These are phyloP conservation scores for Geotrypetes seraphini DNA, from an alignment of 2,797 vertebrate species.

Conservation along the genomic window DNA sequence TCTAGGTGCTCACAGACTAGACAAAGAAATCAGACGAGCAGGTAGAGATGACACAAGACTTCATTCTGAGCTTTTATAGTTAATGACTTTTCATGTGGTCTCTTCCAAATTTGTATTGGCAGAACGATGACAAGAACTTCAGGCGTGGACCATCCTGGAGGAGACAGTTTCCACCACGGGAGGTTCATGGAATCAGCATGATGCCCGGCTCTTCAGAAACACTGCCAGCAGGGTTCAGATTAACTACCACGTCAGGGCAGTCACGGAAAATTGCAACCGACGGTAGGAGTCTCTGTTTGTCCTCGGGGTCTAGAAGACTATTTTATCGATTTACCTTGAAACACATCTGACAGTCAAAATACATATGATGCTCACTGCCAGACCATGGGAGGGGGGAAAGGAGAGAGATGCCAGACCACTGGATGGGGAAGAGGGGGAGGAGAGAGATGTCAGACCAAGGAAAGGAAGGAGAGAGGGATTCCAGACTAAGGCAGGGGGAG, in stretches of 20 bases:
- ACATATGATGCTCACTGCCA: too few species aligned
- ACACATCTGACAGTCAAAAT: conserved; percentile 1
- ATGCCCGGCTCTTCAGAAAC: conserved; percentile 96
- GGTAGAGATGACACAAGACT: too few species aligned
- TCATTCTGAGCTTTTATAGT: too few species aligned
- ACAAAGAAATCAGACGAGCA: too few species aligned
- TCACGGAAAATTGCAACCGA: conserved; percentile 82
- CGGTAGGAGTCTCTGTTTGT: conserved; percentile 50
- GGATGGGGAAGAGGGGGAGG: too few species aligned
- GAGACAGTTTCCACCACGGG: conserved; percentile 86
- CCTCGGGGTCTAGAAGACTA: not conserved
- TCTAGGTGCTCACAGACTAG: too few species aligned
- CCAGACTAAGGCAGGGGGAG: too few species aligned
- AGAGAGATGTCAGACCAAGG: too few species aligned
- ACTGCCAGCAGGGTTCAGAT: conserved; percentile 87
- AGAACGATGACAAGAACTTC: conserved; percentile 85
- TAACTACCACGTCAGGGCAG: conserved; percentile 86
- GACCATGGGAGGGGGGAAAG: too few species aligned
- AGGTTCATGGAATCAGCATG: conserved; percentile 96
- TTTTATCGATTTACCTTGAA: not conserved
- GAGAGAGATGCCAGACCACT: too few species aligned
- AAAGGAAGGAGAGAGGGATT: too few species aligned
- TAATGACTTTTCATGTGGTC: not conserved
- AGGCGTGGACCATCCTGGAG: conserved; percentile 84
- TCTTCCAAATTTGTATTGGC: conserved; percentile 10